phyloP scores from a whole-genome alignment of 2,113 vertebrate genomes.

The Rhineura floridana region DNA sequence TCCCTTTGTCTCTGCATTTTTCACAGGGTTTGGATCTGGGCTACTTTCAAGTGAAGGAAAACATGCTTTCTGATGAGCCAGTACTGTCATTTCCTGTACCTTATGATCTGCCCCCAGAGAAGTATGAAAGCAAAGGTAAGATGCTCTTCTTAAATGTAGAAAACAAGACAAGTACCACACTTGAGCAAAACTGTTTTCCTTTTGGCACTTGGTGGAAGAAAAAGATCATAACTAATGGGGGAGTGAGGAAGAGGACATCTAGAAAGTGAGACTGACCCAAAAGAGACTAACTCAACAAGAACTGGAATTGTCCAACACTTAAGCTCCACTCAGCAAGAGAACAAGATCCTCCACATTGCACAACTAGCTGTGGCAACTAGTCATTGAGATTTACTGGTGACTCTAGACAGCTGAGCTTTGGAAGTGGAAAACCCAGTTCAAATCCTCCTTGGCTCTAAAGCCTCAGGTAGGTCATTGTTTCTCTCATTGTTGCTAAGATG shows the following conservation, averaged over 20 bases:
- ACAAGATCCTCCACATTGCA: not conserved
- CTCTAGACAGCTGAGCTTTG: not conserved
- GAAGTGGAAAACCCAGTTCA: too few relatives aligned
- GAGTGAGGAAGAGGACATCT: too few relatives aligned
- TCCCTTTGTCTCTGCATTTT: conserved; percentile 9
- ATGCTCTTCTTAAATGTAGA: conserved; percentile 3
- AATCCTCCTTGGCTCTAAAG: not conserved
- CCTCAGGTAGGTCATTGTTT: not conserved
- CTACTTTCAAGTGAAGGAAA: conserved; percentile 80
- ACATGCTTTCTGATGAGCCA: conserved; percentile 74
- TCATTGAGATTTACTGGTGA: not conserved
- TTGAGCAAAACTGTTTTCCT: not conserved
- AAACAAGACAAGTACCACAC: not conserved
- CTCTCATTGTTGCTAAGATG: too few relatives aligned
- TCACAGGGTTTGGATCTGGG: conserved; percentile 71
- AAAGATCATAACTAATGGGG: not conserved
- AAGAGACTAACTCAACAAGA: not conserved
- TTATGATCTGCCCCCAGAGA: conserved; percentile 90
- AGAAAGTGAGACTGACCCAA: not conserved
- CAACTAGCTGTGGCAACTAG: not conserved
- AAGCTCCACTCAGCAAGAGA: not conserved
- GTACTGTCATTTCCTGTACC: conserved; percentile 86
- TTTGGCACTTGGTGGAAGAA: not conserved
- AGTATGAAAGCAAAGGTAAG: conserved; percentile 88
- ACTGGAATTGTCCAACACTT: not conserved